These are phyloP conservation scores for Geococcyx californianus DNA, from an alignment of 2,113 vertebrate species.

Conservation along the genomic window DNA sequence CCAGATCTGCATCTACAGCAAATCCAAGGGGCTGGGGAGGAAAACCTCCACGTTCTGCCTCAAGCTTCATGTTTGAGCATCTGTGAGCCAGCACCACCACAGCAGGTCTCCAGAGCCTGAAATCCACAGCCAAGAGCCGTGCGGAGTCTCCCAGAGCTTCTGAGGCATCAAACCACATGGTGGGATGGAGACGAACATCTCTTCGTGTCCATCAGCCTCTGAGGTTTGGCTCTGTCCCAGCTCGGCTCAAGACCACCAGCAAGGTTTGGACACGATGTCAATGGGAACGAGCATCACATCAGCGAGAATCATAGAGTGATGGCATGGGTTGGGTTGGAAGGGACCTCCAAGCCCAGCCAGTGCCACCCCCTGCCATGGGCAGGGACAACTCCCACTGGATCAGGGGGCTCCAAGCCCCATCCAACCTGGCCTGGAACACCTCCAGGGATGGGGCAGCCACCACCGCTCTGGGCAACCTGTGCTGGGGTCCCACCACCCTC, in stretches of 20 bases:
- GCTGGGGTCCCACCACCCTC: too few species aligned
- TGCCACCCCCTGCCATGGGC: too few species aligned
- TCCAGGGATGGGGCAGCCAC: too few species aligned
- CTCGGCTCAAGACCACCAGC: not conserved
- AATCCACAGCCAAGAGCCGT: accelerated
- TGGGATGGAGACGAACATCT: accelerated
- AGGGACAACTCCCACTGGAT: too few species aligned
- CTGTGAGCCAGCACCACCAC: accelerated
- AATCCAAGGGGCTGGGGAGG: not conserved
- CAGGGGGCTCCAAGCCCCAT: too few species aligned
- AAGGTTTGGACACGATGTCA: not conserved
- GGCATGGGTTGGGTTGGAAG: too few species aligned
- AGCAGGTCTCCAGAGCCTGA: accelerated
- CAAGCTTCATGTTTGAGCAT: not conserved
- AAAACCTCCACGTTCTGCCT: not conserved
- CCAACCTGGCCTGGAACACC: too few species aligned
- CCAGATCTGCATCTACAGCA: not conserved
- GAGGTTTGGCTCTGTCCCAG: accelerated
- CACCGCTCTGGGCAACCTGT: too few species aligned
- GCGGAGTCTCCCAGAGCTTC: not conserved
- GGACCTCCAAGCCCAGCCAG: too few species aligned
- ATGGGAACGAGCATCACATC: accelerated
- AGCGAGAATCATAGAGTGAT: too few species aligned
- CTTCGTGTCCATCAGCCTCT: accelerated
- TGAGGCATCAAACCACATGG: accelerated